Conservation (phyloP, 2,113 vertebrate genomes). For the Cephalophus harveyi region DNA sequence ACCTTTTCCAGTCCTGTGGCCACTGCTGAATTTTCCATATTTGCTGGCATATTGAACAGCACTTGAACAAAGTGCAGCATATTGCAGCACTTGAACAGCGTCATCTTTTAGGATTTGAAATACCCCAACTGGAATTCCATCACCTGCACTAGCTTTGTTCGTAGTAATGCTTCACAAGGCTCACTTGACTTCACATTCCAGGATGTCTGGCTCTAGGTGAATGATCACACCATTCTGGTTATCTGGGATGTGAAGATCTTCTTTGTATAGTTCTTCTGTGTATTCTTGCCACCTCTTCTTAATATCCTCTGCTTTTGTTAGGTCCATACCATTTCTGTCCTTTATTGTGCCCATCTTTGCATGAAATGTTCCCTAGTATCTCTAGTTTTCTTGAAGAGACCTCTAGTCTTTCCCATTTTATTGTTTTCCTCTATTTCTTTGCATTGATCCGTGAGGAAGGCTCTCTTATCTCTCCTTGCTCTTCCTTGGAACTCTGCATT, state of each 20-base stretch:
- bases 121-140: background rate
- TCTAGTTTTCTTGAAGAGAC: background rate
- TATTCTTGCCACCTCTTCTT: background rate
- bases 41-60: background rate
- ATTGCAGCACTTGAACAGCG: background rate
- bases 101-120: background rate
- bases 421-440: background rate
- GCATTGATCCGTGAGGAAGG: background rate
- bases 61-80: background rate
- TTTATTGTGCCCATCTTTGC: background rate
- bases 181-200: background rate
- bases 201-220: background rate
- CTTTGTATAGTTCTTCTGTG: background rate
- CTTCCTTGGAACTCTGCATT: background rate
- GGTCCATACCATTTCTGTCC: background rate
- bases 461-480: background rate
- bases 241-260: background rate
- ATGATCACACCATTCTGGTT: background rate
- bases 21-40: background rate
- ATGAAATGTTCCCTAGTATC: background rate
- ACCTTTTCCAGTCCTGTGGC: background rate
- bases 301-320: background rate
- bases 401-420: background rate
- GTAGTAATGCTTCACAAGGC: background rate
- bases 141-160: background rate